Base-by-base conservation (phyloP, 2,113 vertebrate species). In the Anguilla rostrata region DNA sequence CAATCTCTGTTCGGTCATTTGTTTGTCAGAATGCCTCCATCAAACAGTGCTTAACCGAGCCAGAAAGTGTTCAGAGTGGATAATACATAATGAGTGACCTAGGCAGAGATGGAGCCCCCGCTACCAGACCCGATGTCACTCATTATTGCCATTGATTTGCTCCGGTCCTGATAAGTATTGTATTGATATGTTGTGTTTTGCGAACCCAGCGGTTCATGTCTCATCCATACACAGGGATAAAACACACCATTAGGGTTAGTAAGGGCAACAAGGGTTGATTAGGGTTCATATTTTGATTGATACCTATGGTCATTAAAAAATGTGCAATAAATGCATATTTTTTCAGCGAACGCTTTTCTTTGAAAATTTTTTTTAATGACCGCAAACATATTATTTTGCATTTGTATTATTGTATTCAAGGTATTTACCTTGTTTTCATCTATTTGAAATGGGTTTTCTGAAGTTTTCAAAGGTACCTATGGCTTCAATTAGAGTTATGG, bases 1-100 rank as follows among this genome's bases (percentile, higher is more conserved):
- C 90, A 86, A 84, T 91, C 90, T 84, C 90, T 87, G 85, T 89
- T 57, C 56, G 87, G 49, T 83, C 87, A 87, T 63, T 66, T 85
- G 87, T 91, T 89, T 89, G 90, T 93, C 86, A 91, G 41, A 40
- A 71, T 41, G 26, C 84, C 82, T 83, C 53, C 43, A 82, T 46
- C 43, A 60, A 71, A 41, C 41, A 34, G 1, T 71, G 1, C 41
- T 86, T 82, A 83, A 87, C 78, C n/a, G 14, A 80, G 78, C 39
- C 39, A 80, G 39, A 80, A 40, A 15, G 15, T 78, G 29, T 18
- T 39, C 66, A 43, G 34, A 5, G 12, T 41, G 63, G 26, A 75
- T 29, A 75, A 75, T 46, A 20, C 34, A 34, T 14, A 22, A 22
- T 34, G 60, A 43, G 57, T 71, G 40, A 66, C 60, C 39, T 39